Evolutionary conservation across 2,113 vertebrate genomes (phyloP), one percentile per base, ranked within the genome.

Genomic region (Lonchura striata): DNA sequence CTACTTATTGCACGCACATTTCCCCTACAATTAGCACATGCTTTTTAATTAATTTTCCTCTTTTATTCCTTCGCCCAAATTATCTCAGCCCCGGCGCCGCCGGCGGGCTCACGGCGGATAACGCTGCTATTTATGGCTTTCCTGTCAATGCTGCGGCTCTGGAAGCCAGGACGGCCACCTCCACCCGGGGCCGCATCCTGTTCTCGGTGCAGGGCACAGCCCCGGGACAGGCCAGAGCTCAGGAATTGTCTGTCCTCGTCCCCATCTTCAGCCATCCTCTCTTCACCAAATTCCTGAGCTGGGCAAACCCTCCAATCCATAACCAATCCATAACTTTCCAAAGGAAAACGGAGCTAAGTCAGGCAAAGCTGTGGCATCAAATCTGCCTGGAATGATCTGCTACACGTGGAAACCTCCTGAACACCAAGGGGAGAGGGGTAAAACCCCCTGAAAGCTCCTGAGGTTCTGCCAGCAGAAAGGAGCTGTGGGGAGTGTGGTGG

Each of bases 21-120:
- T 49, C 23, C 54, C n/a, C 59, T 84, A 37, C 92, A 79, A 93
- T 92, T 95, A 92, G 80, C 65, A 68, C 76, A 31, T n/a, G 57
- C 59, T 84, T 69, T 94, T 96, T 93, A 95, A 96, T 95, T 96
- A 88, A 79, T 96, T 96, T 72, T 60, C 41, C 71, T 95, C 76
- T 66, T 94, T 56, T 68, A 64, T 82, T 78, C 72, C 65, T 88
- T 79, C 3, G 0, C 60, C 60, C 57, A 2, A 71, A 69, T 65
- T 75, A 81, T 92, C 94, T 79, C 63, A 3, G 8, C 68, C 18
- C 4, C 3, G 56, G 90, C 77, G 35, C 91, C 59, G 9, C 2
- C 61, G 5, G 21, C 10, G 2, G 0, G 35, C 2, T 4, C n/a
- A 0, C 2, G 1, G 50, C 4, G 3, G 64, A 35, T 59, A 77